These are phyloP conservation scores for Silurus aristotelis DNA, from an alignment of 2,797 vertebrate species.

Conservation along the genomic window DNA sequence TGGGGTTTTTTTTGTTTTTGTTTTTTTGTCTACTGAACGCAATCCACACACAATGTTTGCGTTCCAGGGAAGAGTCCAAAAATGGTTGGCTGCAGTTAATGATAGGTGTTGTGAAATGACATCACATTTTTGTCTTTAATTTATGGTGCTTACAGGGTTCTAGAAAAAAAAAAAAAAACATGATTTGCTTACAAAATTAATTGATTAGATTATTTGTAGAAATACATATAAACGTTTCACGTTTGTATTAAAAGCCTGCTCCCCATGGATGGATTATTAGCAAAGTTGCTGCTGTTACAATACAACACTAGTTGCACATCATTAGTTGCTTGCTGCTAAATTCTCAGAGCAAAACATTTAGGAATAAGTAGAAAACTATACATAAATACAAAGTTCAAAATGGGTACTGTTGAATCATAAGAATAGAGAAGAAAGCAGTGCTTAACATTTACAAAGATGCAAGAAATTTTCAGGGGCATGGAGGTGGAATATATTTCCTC, in stretches of 20 bases:
- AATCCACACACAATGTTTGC: conserved; percentile 19
- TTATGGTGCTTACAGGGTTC: conserved; percentile 56
- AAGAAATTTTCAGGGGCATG: conserved; percentile 48
- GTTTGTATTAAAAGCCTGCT: conserved; percentile 31
- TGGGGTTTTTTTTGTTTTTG: background rate
- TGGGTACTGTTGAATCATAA: conserved; percentile 37
- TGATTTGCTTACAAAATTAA: conserved; percentile 22
- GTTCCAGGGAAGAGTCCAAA: conserved; percentile 32
- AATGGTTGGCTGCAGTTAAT: conserved; percentile 36
- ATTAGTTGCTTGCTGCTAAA: conserved; percentile 61
- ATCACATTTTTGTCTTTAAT: conserved; percentile 29
- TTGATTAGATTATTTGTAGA: conserved; percentile 25
- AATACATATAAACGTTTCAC: conserved; percentile 1
- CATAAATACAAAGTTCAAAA: conserved; percentile 47
- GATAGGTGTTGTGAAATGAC: conserved; percentile 35
- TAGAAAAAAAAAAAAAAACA: background rate
- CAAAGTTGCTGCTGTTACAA: conserved; percentile 46
- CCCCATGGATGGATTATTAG: conserved; percentile 38
- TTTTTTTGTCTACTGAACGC: background rate
- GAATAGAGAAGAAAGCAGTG: conserved; percentile 44
- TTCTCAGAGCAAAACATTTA: conserved; percentile 51
- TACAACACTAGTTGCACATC: conserved; percentile 48
- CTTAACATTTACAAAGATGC: conserved; percentile 66
- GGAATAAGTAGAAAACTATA: conserved; percentile 43
- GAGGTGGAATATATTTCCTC: conserved; percentile 44